Evolutionary conservation across 2,797 vertebrate species (phyloP).

Genomic region (Sebastes iracundus): DNA sequence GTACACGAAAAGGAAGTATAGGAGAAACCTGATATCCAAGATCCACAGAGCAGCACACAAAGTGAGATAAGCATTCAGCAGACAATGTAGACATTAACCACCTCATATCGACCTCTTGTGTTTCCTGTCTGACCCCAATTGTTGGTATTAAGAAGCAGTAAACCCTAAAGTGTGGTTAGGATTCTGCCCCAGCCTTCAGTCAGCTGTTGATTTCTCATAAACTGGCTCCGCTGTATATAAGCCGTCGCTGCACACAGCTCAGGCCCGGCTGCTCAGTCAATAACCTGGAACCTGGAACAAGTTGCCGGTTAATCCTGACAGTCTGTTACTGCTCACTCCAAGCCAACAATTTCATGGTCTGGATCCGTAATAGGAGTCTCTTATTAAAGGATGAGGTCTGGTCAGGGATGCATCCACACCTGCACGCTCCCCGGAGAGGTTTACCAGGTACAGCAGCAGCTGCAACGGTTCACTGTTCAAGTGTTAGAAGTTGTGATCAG

Average conservation of each 20-base stretch:
- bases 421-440: conserved; percentile 88
- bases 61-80: neutral
- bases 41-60: neutral
- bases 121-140: conserved; percentile 19
- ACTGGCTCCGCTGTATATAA: conserved; percentile 40
- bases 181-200: conserved; percentile 54
- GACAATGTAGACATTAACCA: neutral
- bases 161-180: conserved; percentile 49
- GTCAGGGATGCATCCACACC: conserved; percentile 85
- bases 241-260: conserved; percentile 42
- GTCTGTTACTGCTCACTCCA: conserved; percentile 81
- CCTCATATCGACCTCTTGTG: neutral
- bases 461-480: conserved; percentile 34
- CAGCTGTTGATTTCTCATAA: conserved; percentile 56
- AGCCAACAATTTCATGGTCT: conserved; percentile 44
- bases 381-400: conserved; percentile 80
- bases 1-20: conserved; percentile 5
- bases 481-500: conserved; percentile 48
- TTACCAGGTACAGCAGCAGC: conserved; percentile 87
- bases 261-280: conserved; percentile 67
- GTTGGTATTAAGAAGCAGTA: conserved; percentile 36
- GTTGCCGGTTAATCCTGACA: conserved; percentile 65
- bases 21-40: conserved; percentile 9
- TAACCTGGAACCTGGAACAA: conserved; percentile 81
- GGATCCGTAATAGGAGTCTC: conserved; percentile 75